phyloP scores from a whole-genome alignment of 2,888 invertebrate species.

The Meghimatium bilineatum region DNA sequence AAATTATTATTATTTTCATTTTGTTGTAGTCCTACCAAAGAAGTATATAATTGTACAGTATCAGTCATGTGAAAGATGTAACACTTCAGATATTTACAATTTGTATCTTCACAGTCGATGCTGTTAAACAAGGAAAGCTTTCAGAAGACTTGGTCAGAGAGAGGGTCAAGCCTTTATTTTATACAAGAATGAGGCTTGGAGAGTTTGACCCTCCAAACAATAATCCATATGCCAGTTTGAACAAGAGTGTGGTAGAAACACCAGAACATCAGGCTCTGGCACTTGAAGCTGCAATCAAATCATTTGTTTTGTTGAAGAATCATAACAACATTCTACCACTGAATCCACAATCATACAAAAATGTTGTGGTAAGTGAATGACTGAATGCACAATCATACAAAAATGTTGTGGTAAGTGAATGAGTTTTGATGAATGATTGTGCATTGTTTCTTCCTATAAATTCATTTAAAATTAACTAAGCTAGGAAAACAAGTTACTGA shows the following conservation, averaged over 20 bases:
- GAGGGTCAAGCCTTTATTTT: constrained; percentile 57
- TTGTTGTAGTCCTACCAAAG: too few species aligned
- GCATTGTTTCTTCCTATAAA: too few species aligned
- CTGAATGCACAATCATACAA: too few species aligned
- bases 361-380: constrained; percentile 53
- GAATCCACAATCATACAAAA: constrained; percentile 9
- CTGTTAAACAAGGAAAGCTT: constrained; percentile 52
- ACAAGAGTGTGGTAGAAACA: constrained; percentile 58
- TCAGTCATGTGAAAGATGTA: too few species aligned
- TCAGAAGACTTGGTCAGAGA: constrained; percentile 48
- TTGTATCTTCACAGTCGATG: constrained; percentile 55
- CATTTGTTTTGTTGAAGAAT: constrained; percentile 71
- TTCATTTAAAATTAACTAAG: too few species aligned
- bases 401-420: too few species aligned
- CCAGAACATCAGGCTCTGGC: constrained; percentile 60
- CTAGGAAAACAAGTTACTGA: too few species aligned
- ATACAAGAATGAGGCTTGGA: constrained; percentile 60
- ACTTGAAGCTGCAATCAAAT: constrained; percentile 65
- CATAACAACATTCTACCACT: constrained; percentile 56
- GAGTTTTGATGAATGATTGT: too few species aligned
- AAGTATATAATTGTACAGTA: too few species aligned
- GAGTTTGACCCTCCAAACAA: constrained; percentile 60
- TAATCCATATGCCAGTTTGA: constrained; percentile 62
- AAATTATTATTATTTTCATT: too few species aligned
- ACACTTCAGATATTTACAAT: too few species aligned